Base-by-base conservation (phyloP, 1,140 invertebrate genomes). In the Drosophila nannoptera region DNA sequence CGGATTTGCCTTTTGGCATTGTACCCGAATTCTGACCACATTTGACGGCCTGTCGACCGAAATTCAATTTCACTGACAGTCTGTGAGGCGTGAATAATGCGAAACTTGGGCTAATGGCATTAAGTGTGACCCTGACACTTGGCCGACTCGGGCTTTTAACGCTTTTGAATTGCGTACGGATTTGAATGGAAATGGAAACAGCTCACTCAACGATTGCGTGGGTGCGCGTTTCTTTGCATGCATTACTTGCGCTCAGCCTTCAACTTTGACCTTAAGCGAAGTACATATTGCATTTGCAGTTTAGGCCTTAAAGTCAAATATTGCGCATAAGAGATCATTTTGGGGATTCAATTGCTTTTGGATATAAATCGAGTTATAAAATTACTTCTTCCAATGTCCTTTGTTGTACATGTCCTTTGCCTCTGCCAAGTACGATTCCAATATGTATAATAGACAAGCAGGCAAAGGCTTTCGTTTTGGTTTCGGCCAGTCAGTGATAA, bases 81-180 rank as follows among this genome's bases (percentile, higher is more conserved):
- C 81, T 76, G 69, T 84, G 69, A 73, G 63, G 73, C 67, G 80
- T 80, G 56, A 78, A 52, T 84, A 83, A 83, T 80, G 76, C 69
- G 4, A 76, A 83, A 84, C 22, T 80, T 70, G 22, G 60, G 31
- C 52, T 70, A 61, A 77, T 63, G 29, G 67, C 58, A 48, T 77
- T 71, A 45, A 8, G 38, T 43, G 62, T 63, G 70, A 29, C 38
- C 22, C 61, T 60, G 65, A 69, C 68, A 73, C 49, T 71, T 66
- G 62, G 7, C 33, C 68, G 22, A 8, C 45, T 71, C 22, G 22
- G 62, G 33, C 40, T 42, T 33, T 62, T 35, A 56, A 62, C 45
- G 38, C 48, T 49, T 69, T 69, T 40, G 73, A 52, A 16, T 12
- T 62, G n/a, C 5, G 22, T 22, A 22, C 3, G 22, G 22, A 22